phyloP scores from a whole-genome alignment of 2,113 vertebrate species.

The Hipposideros armiger region DNA sequence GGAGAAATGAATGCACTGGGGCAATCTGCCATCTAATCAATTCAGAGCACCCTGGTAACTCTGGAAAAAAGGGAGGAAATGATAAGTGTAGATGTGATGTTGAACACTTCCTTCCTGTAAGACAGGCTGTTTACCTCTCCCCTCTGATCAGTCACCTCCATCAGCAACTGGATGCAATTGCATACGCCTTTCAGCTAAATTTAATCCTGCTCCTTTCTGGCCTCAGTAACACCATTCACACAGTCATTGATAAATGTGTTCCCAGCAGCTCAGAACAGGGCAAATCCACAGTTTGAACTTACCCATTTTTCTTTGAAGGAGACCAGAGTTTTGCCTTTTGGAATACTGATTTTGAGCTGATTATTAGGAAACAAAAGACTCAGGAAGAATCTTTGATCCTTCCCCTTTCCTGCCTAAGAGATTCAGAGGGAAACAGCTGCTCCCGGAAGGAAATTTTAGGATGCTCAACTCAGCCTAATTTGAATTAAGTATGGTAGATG shows the following conservation, averaged over 20 bases:
- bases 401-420: background rate
- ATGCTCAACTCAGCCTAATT: background rate
- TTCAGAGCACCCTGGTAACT: background rate
- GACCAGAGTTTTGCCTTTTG: background rate
- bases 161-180: background rate
- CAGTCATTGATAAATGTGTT: background rate
- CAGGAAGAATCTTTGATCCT: background rate
- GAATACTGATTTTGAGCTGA: background rate
- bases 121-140: background rate
- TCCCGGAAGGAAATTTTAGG: background rate
- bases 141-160: background rate
- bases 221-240: too few relatives aligned
- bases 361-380: background rate
- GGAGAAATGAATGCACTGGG: background rate
- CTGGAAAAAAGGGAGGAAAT: background rate
- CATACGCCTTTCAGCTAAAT: background rate
- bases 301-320: background rate
- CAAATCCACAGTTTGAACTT: background rate
- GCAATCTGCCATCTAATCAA: background rate
- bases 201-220: background rate
- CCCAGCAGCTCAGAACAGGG: background rate
- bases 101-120: background rate
- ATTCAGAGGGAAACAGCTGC: too few relatives aligned
- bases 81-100: background rate
- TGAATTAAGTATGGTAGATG: background rate